Percentiles rank a stretch among this genome's conserved stretches.
phyloP scores from a whole-genome alignment of 2,888 invertebrate genomes.

The Nomada hirtipes region DNA sequence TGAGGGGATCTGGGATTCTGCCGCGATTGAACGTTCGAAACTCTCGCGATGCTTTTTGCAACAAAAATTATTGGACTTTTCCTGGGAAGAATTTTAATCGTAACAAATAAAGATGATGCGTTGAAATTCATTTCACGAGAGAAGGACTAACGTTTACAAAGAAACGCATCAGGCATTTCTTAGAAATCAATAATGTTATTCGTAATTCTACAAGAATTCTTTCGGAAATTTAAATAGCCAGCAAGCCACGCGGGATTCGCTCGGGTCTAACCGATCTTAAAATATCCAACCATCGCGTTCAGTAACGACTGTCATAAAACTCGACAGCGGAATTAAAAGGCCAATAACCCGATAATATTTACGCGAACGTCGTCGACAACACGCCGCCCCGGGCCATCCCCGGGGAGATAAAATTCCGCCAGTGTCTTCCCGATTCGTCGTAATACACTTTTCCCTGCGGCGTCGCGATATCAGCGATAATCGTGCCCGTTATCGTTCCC shows the following conservation, averaged over 20 bases:
- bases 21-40: too few relatives aligned
- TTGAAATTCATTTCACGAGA: too few relatives aligned
- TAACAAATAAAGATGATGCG: too few relatives aligned
- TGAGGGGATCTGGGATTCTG: too few relatives aligned
- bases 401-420: not conserved
- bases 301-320: not conserved
- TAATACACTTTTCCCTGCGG: too few relatives aligned
- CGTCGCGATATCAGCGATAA: conserved; percentile 42
- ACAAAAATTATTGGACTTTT: too few relatives aligned
- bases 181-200: too few relatives aligned
- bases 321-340: not conserved
- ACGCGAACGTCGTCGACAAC: not conserved
- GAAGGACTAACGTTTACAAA: too few relatives aligned
- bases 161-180: too few relatives aligned
- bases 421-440: not conserved
- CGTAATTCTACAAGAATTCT: not conserved
- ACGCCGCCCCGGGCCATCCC: not conserved
- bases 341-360: conserved; percentile 1
- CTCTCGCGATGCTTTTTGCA: too few relatives aligned
- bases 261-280: not conserved
- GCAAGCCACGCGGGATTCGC: not conserved
- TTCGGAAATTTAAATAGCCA: not conserved
- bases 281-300: not conserved
- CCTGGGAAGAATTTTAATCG: too few relatives aligned
- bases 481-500: conserved; percentile 51